phyloP scores from a whole-genome alignment of 2,888 invertebrate genomes.

The Nymphalis c-album region DNA sequence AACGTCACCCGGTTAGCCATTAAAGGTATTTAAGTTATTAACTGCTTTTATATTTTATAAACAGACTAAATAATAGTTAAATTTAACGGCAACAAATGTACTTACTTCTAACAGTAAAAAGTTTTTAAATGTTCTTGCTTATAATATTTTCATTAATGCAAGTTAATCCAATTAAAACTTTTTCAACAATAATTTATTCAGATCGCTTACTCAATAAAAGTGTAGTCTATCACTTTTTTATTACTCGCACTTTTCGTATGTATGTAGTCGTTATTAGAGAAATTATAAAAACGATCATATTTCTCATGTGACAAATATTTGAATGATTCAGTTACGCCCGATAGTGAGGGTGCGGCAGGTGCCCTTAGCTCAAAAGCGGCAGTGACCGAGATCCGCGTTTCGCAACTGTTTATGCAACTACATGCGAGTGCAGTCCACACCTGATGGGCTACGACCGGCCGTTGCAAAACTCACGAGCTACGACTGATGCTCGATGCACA shows the following conservation, averaged over 20 bases:
- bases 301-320: conserved; percentile 26
- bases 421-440: conserved; percentile 68
- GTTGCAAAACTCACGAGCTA: conserved; percentile 64
- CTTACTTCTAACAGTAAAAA: no score
- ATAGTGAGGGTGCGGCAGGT: conserved; percentile 53
- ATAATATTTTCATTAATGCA: no score
- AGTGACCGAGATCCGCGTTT: conserved; percentile 78
- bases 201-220: no score
- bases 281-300: conserved; percentile 7
- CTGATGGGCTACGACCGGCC: conserved; percentile 67
- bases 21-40: not conserved
- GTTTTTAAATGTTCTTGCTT: no score
- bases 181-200: no score
- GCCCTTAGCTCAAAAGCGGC: conserved; percentile 66
- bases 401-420: conserved; percentile 77
- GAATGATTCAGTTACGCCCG: conserved; percentile 30
- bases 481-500: conserved; percentile 53
- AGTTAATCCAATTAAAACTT: no score
- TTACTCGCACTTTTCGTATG: not conserved
- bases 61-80: no score
- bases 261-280: not conserved
- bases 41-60: not conserved
- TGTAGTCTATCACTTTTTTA: not conserved
- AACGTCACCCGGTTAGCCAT: not conserved
- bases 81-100: no score